phyloP scores from a whole-genome alignment of 2,113 vertebrate genomes.

The Platysternon megacephalum region DNA sequence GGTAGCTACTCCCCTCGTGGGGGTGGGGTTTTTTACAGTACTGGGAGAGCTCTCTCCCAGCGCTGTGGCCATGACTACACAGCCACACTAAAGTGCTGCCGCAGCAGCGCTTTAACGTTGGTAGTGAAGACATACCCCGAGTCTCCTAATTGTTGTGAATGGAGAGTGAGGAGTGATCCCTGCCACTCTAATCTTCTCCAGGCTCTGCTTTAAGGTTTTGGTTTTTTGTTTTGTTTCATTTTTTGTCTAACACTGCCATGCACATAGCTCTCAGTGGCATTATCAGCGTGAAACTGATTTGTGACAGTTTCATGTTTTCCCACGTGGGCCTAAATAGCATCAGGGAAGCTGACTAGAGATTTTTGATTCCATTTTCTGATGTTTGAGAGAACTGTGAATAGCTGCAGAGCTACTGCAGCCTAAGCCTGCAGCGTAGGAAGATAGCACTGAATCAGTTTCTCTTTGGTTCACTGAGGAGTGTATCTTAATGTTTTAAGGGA shows the following conservation, averaged over 20 bases:
- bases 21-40: too few relatives aligned
- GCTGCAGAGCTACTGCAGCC: neutral
- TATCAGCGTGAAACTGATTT: neutral
- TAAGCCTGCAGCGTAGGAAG: neutral
- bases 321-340: neutral
- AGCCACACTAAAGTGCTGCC: too few relatives aligned
- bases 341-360: neutral
- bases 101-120: too few relatives aligned
- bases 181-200: neutral
- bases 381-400: neutral
- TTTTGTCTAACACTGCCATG: too few relatives aligned
- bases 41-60: too few relatives aligned
- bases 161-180: neutral
- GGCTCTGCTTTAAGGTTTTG: neutral
- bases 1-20: too few relatives aligned
- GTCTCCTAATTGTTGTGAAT: neutral
- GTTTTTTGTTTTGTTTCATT: too few relatives aligned
- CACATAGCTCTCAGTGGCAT: neutral
- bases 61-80: too few relatives aligned
- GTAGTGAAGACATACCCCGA: too few relatives aligned
- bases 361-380: neutral
- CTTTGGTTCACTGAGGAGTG: neutral
- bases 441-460: neutral
- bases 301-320: neutral
- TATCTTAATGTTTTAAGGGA: neutral